Conservation (phyloP, 2,797 vertebrate genomes). For the Manis pentadactyla region DNA sequence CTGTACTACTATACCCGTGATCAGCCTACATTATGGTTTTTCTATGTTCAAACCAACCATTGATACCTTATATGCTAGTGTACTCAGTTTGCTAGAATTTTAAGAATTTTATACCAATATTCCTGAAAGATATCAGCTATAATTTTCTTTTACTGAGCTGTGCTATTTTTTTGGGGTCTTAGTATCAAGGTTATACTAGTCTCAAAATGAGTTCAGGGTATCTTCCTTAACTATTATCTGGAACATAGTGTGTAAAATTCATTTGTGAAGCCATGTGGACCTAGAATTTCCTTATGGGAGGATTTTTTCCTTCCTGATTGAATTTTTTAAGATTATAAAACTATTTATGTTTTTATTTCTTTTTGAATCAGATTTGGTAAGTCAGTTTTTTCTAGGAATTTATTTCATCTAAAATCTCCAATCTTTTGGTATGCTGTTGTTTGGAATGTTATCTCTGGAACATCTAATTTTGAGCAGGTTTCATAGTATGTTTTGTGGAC, state of each 20-base stretch:
- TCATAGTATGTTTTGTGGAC: not conserved
- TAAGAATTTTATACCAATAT: not conserved
- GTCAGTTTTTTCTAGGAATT: not conserved
- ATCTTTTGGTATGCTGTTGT: not conserved
- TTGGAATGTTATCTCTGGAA: not conserved
- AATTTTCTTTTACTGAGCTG: not conserved
- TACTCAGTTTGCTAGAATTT: not conserved
- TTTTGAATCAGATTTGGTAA: not conserved
- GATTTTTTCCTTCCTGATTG: not conserved
- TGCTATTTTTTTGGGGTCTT: not conserved
- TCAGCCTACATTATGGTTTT: no score
- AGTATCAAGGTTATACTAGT: constrained; percentile 5
- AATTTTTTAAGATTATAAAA: not conserved
- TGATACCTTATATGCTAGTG: not conserved
- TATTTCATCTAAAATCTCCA: not conserved
- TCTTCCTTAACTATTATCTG: not conserved
- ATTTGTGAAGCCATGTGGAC: not conserved
- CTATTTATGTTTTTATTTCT: not conserved
- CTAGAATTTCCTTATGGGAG: not conserved
- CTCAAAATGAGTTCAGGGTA: not conserved
- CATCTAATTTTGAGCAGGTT: not conserved
- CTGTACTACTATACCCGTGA: no score
- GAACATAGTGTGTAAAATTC: not conserved
- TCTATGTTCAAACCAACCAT: not conserved
- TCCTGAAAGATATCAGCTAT: not conserved